Conservation (phyloP, 2,113 vertebrate species). For the Polypterus senegalus region DNA sequence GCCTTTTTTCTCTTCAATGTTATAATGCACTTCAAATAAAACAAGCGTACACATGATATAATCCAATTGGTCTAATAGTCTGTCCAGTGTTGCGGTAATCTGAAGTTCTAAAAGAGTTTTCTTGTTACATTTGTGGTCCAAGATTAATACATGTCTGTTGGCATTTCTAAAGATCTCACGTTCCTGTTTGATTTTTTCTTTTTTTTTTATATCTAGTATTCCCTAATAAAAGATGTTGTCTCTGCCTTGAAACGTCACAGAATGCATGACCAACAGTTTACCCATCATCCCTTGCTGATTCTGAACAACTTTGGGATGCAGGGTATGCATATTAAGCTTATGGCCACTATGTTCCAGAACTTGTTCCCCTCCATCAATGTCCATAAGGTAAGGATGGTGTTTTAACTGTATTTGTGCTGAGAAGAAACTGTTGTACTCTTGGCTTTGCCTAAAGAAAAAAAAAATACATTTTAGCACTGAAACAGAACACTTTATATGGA, state of each 20-base stretch:
- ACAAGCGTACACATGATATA: too few relatives aligned
- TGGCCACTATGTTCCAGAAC: slow-evolving; percentile 87
- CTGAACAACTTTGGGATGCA: slow-evolving; percentile 76
- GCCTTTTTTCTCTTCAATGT: too few relatives aligned
- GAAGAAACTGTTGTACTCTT: too few relatives aligned
- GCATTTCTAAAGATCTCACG: not conserved
- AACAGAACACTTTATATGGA: not conserved
- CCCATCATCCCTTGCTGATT: slow-evolving; percentile 69
- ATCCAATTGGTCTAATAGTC: not conserved
- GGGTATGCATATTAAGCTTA: slow-evolving; percentile 82
- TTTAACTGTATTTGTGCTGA: too few relatives aligned
- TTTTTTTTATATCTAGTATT: slow-evolving; percentile 47
- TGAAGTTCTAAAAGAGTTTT: not conserved
- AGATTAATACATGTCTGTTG: not conserved
- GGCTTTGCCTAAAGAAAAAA: too few relatives aligned
- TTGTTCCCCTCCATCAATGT: slow-evolving; percentile 89
- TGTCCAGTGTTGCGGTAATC: not conserved
- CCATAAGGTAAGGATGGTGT: slow-evolving; percentile 51
- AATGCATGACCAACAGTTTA: slow-evolving; percentile 87
- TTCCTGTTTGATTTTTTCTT: not conserved
- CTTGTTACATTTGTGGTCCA: not conserved
- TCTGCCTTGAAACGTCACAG: slow-evolving; percentile 74
- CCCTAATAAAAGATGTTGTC: slow-evolving; percentile 69
- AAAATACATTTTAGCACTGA: too few relatives aligned
- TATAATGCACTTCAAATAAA: too few relatives aligned